Base-by-base conservation (phyloP, 2,113 vertebrate genomes). In the Alethe castanea region DNA sequence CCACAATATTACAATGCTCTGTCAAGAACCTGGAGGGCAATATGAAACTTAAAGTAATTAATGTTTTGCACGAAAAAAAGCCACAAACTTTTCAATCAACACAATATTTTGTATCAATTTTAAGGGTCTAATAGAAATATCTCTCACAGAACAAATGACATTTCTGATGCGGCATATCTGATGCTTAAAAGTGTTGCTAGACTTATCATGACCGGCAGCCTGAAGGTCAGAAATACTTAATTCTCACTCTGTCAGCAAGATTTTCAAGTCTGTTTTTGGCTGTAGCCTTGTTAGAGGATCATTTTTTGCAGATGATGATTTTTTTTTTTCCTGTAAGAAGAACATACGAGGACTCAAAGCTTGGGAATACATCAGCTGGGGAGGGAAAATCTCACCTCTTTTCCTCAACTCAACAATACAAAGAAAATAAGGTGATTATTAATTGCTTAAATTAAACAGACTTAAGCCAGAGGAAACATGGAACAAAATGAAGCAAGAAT, bases 321-420 rank as follows among this genome's bases (percentile, higher is more conserved):
- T 59, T 59, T 61, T 47, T 42, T 67, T 54, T 72, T 82, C 31
- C 35, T 44, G 7, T 33, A 17, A 56, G 38, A 19, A 18, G 19
- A 87, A 52, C 5, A n/a, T 2, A 0, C 24, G n/a, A 54, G 4
- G 1, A 2, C 59, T 65, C 40, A 60, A n/a, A 56, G 3, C 15
- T 40, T 76, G 35, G 17, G 42, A 81, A 45, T n/a, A 23, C 2
- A 29, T 28, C 19, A 50, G 5, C 5, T 54, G 12, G 5, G 9
- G 12, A 62, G 23, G 18, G 3, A 29, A 45, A 66, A 83, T n/a
- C 11, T 50, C 31, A 65, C 5, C 5, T 60, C 22, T n/a, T 94
- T 81, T 52, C 8, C 29, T 66, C 4, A 38, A 5, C 28, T 77
- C 33, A 80, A 10, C 10, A 81, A 47, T 31, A 29, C 2, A 24